Conservation (phyloP, 2,888 invertebrate species). For the Sepiola atlantica region DNA sequence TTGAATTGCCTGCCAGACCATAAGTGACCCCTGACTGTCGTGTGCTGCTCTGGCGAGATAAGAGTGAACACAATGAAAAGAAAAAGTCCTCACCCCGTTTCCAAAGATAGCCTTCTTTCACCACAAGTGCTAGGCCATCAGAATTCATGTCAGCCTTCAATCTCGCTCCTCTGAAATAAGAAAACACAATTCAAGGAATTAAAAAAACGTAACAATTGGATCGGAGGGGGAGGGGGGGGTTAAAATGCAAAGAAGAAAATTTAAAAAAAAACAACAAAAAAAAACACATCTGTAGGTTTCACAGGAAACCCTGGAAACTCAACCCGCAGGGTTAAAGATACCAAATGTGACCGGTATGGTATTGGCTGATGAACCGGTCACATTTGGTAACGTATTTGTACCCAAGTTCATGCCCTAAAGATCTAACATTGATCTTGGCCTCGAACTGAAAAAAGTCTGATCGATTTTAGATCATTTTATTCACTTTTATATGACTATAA, state of each 20-base stretch:
- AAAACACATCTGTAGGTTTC: not conserved
- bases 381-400: too few relatives aligned
- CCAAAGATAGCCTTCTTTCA: conserved; percentile 96
- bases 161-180: conserved; percentile 41
- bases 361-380: too few relatives aligned
- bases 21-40: not conserved
- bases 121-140: conserved; percentile 76
- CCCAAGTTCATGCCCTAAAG: too few relatives aligned
- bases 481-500: too few relatives aligned
- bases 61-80: not conserved
- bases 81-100: conserved; percentile 82
- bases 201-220: not conserved
- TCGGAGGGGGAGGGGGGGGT: not conserved
- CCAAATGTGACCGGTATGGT: too few relatives aligned
- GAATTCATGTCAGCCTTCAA: conserved; percentile 50
- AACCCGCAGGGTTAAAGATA: too few relatives aligned
- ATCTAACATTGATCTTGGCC: too few relatives aligned
- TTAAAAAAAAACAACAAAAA: not conserved
- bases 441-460: too few relatives aligned
- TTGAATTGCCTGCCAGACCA: not conserved
- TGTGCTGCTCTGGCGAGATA: not conserved
- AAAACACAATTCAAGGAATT: not conserved
- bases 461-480: too few relatives aligned
- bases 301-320: too few relatives aligned
- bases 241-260: not conserved